These are phyloP conservation scores for Tenthredo mesomela DNA, from an alignment of 2,888 invertebrate genomes.

Conservation along the genomic window DNA sequence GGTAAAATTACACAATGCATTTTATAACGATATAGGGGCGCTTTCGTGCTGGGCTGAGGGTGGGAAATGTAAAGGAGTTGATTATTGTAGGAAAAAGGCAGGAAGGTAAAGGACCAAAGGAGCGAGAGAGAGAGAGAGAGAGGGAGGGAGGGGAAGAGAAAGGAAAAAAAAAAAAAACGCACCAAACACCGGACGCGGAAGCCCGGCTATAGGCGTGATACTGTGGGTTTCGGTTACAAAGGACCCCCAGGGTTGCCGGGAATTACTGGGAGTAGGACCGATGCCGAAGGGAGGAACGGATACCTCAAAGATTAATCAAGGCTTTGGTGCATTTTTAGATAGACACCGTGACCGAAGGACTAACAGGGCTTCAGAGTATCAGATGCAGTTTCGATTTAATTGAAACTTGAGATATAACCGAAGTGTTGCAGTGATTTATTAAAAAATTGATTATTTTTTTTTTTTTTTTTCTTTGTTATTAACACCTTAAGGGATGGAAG, in stretches of 20 bases:
- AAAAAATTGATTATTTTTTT: background rate
- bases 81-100: background rate
- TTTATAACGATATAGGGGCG: slow-evolving; percentile 27
- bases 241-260: slow-evolving; percentile 36
- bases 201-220: slow-evolving; percentile 46
- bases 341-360: background rate
- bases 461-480: background rate
- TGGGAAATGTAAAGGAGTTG: background rate
- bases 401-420: slow-evolving; percentile 10
- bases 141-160: background rate
- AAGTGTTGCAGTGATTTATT: background rate
- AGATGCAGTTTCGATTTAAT: slow-evolving; percentile 17
- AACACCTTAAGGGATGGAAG: background rate
- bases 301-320: slow-evolving; percentile 32
- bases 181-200: slow-evolving; percentile 50
- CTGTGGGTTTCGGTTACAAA: slow-evolving; percentile 45
- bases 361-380: background rate
- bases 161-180: background rate
- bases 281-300: background rate
- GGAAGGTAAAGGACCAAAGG: background rate
- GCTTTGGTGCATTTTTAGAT: slow-evolving; percentile 9
- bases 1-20: background rate
- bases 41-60: background rate
- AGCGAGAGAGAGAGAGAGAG: background rate
- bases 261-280: background rate